A percentile compares a stretch with the other conserved stretches of the same genome.
Conservation (phyloP, 1,140 invertebrate genomes). For the Plectus sambesii region DNA sequence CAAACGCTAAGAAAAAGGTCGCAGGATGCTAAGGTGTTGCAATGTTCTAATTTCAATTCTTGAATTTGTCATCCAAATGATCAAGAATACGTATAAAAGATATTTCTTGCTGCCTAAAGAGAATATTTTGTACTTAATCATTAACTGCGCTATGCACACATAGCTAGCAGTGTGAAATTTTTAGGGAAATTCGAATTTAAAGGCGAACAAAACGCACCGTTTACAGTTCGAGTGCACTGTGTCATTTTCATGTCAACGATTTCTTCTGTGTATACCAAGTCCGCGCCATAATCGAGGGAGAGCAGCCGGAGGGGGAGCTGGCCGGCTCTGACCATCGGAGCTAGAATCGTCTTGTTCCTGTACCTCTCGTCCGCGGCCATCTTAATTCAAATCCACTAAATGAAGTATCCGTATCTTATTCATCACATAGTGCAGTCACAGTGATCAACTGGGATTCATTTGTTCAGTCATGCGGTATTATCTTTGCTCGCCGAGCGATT, state of each 20-base stretch:
- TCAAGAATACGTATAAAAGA: background rate
- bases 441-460: no score
- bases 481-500: no score
- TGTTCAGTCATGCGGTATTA: no score
- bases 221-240: conserved; percentile 63
- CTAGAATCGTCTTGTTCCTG: conserved; percentile 70
- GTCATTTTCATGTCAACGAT: conserved; percentile 86
- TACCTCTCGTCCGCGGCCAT: no score
- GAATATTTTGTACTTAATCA: background rate
- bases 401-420: no score
- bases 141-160: background rate
- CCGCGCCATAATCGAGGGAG: conserved; percentile 85
- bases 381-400: no score
- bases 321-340: conserved; percentile 91
- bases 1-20: no score
- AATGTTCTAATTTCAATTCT: no score
- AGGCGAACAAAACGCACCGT: conserved; percentile 56
- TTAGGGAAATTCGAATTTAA: no score
- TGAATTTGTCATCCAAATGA: background rate
- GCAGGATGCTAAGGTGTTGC: no score
- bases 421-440: no score
- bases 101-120: background rate
- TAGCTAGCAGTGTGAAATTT: no score
- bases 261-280: conserved; percentile 94
- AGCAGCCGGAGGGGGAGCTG: conserved; percentile 68